Evolutionary conservation across 2,888 invertebrate species (phyloP), one percentile per base, ranked within the genome.

Genomic region (Campoplex nolae): DNA sequence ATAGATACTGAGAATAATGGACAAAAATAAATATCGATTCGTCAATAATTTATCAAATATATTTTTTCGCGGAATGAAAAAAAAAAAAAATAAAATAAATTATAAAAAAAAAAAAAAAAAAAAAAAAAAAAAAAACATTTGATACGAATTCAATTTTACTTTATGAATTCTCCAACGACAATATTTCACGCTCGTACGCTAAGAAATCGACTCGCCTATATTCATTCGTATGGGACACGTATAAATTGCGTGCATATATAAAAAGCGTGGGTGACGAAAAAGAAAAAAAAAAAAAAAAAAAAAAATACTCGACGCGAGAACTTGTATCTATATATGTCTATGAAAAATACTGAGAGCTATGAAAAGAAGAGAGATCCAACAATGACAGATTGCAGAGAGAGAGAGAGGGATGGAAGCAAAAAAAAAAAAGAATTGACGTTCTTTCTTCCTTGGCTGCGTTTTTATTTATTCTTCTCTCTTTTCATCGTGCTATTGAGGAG

Each of bases 331-430:
- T 45, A 75, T 58, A 75, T 18, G 38, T 51, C 67, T 75, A 67
- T 67, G 28, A 51, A 70, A 75, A 83, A 70, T 70, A 28, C 76
- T 76, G 76, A 76, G 70, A 76, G 83, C 75, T 48, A 51, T 76
- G 75, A 76, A 76, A 76, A 83, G 68, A 76, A 75, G 76, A 11
- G 76, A 76, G 83, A 83, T 76, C 58, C 45, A 83, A 76, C 76
- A 70, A 76, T 83, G 76, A 67, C 48, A 35, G 35, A 13, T 23
- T n/a, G 18, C 38, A 56, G 42, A 16, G 77, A 35, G 77, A 28
- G 54, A 28, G 54, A 78, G 56, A 74, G 65, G 51, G 67, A 13
- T 3, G 67, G 51, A 56, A 51, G 48, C 76, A 65, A 62, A 78
- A 68, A 82, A 65, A 62, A 78, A 68, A 82, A 82, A 71, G 67